These are phyloP conservation scores for Melopsittacus undulatus DNA, from an alignment of 2,797 vertebrate species.

Conservation along the genomic window DNA sequence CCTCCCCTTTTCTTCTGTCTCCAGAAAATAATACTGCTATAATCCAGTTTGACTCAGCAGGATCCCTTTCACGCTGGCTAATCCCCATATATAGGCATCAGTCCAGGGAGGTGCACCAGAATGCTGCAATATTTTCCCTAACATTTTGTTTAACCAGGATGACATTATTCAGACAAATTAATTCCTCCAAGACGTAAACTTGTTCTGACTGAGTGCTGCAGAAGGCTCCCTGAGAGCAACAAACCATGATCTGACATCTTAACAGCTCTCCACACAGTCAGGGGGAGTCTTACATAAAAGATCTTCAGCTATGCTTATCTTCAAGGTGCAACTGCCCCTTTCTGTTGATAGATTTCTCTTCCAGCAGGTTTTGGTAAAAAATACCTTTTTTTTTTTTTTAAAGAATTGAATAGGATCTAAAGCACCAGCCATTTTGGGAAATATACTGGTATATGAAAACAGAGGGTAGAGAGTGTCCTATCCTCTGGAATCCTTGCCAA, in stretches of 20 bases:
- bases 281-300: conserved; percentile 49
- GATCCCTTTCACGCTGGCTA: conserved; percentile 47
- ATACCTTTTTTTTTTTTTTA: not conserved
- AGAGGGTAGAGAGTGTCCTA: not conserved
- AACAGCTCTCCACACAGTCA: conserved; percentile 49
- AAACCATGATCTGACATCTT: conserved; percentile 63
- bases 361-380: not conserved
- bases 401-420: not conserved
- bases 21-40: conserved; percentile 56
- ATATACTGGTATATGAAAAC: not conserved
- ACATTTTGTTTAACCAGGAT: conserved; percentile 60
- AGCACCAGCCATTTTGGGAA: not conserved
- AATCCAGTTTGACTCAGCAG: conserved; percentile 60
- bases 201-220: conserved; percentile 64
- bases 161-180: conserved; percentile 71
- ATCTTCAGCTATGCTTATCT: conserved; percentile 38
- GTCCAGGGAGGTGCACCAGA: conserved; percentile 51
- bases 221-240: conserved; percentile 54
- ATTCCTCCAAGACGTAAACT: conserved; percentile 66
- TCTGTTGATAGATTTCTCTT: conserved; percentile 4
- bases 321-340: conserved; percentile 42
- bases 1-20: not conserved
- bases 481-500: not conserved
- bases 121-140: conserved; percentile 53
- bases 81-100: conserved; percentile 64